These are phyloP conservation scores for Xerus inauris DNA, from an alignment of 2,113 vertebrate genomes.

Conservation along the genomic window DNA sequence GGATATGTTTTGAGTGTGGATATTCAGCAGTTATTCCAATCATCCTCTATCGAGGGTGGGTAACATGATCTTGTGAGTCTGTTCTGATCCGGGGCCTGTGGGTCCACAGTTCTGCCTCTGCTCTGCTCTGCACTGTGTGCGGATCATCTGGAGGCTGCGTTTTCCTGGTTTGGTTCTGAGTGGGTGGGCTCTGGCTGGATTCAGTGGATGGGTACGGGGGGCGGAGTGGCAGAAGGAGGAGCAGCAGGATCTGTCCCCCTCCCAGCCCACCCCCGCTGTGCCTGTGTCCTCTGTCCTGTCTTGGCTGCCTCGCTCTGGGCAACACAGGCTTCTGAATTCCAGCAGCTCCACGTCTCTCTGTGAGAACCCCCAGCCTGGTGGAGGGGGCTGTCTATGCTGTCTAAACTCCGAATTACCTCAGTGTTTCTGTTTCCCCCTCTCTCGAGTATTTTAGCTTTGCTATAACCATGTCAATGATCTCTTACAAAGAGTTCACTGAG, in stretches of 20 bases:
- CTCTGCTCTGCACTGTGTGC: fast-evolving
- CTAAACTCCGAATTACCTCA: neutral
- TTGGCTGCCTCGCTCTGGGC: fast-evolving
- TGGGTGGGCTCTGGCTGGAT: neutral
- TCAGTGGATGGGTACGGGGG: neutral
- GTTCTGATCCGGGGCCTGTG: fast-evolving
- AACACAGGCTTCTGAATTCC: fast-evolving
- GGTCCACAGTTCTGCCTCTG: too few relatives aligned
- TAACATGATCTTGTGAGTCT: neutral
- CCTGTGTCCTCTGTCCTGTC: fast-evolving
- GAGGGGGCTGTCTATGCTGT: neutral
- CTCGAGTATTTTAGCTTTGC: neutral
- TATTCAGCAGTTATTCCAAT: neutral
- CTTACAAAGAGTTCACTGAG: neutral
- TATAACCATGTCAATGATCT: neutral
- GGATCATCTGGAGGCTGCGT: fast-evolving
- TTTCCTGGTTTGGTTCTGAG: neutral
- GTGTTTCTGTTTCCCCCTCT: neutral
- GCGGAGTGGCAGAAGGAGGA: neutral
- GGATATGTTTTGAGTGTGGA: neutral
- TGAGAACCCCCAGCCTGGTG: neutral
- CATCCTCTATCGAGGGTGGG: neutral
- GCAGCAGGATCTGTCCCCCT: neutral
- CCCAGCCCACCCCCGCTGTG: neutral
- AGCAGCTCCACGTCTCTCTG: neutral